Evolutionary conservation across 2,888 invertebrate genomes (phyloP).

Genomic region (Neria commutata): DNA sequence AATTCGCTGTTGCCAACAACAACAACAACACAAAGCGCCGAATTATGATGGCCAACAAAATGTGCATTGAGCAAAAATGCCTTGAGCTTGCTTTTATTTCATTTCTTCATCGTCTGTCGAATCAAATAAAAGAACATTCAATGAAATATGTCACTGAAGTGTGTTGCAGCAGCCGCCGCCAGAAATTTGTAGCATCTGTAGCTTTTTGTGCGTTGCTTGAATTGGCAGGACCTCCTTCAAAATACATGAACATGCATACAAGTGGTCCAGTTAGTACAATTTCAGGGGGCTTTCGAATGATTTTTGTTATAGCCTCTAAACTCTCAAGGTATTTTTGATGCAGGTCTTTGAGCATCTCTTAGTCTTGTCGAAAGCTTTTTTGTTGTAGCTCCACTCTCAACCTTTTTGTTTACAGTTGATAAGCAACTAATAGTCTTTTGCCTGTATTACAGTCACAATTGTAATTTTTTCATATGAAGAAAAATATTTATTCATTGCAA

Average conservation of each 20-base stretch:
- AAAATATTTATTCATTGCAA: no score
- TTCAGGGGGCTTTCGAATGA: slow-evolving; percentile 8
- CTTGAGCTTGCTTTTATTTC: neutral
- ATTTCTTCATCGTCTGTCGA: slow-evolving; percentile 18
- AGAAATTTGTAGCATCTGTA: slow-evolving; percentile 49
- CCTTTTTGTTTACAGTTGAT: no score
- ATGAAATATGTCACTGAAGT: slow-evolving; percentile 52
- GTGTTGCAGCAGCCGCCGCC: slow-evolving; percentile 62
- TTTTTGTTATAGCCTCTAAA: slow-evolving; percentile 10
- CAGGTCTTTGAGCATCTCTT: no score
- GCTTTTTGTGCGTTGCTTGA: neutral
- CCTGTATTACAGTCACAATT: no score
- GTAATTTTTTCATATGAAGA: no score
- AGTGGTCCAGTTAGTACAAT: slow-evolving; percentile 14
- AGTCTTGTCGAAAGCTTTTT: no score
- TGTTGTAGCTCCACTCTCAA: no score
- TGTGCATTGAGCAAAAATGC: slow-evolving; percentile 27
- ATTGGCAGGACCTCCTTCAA: slow-evolving; percentile 33
- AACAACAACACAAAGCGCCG: neutral
- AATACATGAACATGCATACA: slow-evolving; percentile 10
- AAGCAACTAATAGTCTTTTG: no score
- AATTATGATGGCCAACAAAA: slow-evolving; percentile 30
- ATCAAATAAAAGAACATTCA: slow-evolving; percentile 23
- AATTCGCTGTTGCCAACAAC: neutral
- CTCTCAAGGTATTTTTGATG: no score